Evolutionary conservation across 1,140 invertebrate genomes (phyloP).

Genomic region (Drosophila dunni): DNA sequence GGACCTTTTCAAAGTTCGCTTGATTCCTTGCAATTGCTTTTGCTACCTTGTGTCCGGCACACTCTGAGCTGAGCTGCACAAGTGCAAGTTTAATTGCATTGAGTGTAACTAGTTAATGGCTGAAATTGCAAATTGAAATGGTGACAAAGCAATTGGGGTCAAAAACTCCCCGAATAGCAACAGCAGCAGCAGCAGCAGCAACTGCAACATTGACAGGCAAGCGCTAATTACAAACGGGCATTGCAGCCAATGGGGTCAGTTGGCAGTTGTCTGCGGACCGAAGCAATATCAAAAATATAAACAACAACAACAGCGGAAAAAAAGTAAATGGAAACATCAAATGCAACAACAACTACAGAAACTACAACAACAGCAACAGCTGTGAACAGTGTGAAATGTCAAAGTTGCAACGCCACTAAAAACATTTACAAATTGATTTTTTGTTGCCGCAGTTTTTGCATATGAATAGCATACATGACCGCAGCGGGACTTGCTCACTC

Average conservation of each 20-base stretch:
- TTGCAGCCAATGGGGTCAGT: constrained; percentile 74
- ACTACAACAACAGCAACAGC: constrained; percentile 44
- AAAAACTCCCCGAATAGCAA: constrained; percentile 65
- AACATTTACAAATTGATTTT: constrained; percentile 82
- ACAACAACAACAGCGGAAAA: constrained; percentile 38
- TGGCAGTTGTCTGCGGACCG: constrained; percentile 49
- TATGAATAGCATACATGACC: constrained; percentile 60
- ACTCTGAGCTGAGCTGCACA: constrained; percentile 43
- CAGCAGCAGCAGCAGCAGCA: constrained; percentile 25
- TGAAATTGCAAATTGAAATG: constrained; percentile 83
- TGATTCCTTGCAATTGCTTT: constrained; percentile 48
- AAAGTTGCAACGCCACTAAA: constrained; percentile 66
- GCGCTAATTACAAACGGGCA: constrained; percentile 79
- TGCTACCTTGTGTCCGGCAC: constrained; percentile 38
- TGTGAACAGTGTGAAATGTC: constrained; percentile 70
- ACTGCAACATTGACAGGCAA: constrained; percentile 40
- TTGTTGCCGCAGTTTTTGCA: constrained; percentile 59
- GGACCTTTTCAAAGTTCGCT: constrained; percentile 34
- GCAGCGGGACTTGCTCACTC: constrained; percentile 52
- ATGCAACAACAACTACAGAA: constrained; percentile 22
- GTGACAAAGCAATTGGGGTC: constrained; percentile 82
- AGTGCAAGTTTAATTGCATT: constrained; percentile 83
- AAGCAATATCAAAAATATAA: constrained; percentile 39
- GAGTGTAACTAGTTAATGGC: constrained; percentile 81
- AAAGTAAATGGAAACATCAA: constrained; percentile 15